Percentiles rank a stretch among this genome's conserved stretches.
phyloP scores from a whole-genome alignment of 2,888 invertebrate genomes.

The Ennomos erosarius region DNA sequence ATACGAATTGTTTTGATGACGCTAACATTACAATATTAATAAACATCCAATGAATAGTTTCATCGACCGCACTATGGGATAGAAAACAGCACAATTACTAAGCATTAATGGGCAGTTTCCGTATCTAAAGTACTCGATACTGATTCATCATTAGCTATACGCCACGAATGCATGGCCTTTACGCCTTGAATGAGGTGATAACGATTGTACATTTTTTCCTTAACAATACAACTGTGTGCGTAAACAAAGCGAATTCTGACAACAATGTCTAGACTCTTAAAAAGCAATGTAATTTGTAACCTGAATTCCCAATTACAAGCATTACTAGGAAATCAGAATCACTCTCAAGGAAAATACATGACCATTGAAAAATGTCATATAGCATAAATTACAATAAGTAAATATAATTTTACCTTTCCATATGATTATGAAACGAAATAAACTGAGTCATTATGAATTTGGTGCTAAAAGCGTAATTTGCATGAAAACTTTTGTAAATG shows the following conservation, averaged over 20 bases:
- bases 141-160: conserved; percentile 36
- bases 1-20: neutral
- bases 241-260: neutral
- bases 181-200: conserved; percentile 16
- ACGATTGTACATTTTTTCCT: no score
- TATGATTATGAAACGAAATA: no score
- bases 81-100: conserved; percentile 28
- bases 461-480: no score
- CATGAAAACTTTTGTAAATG: no score
- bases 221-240: neutral
- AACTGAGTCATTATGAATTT: no score
- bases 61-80: conserved; percentile 12
- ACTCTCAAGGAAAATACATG: no score
- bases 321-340: no score
- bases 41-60: conserved; percentile 4
- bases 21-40: conserved; percentile 5
- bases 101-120: conserved; percentile 32
- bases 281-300: no score
- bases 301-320: no score
- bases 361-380: no score
- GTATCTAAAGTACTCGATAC: conserved; percentile 32
- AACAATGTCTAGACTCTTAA: neutral
- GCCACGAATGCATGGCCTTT: conserved; percentile 24
- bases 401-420: no score
- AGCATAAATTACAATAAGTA: no score